Conservation (phyloP, 2,113 vertebrate genomes). For the Lepus timidus region DNA sequence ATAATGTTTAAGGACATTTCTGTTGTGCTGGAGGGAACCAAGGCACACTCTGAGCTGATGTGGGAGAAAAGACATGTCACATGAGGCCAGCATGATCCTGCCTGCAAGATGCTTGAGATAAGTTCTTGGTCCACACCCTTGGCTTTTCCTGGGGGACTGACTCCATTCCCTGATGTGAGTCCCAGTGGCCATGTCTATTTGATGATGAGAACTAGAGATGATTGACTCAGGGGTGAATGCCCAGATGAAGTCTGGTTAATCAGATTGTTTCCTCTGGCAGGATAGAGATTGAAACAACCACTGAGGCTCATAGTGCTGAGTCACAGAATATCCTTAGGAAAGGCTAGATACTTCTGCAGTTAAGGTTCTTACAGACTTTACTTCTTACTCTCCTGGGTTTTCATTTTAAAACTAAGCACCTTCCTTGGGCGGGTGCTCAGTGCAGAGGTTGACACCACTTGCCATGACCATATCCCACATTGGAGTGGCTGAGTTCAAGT, state of each 20-base stretch:
- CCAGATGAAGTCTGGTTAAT: background rate
- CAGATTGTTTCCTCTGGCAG: background rate
- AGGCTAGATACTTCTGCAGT: background rate
- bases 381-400: background rate
- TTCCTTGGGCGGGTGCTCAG: too few species aligned
- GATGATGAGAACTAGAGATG: background rate
- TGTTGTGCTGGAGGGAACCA: background rate
- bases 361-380: background rate
- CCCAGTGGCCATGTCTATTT: background rate
- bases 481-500: too few species aligned
- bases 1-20: background rate
- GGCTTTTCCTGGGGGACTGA: background rate
- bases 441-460: too few species aligned
- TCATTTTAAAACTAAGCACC: background rate
- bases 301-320: background rate
- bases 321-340: background rate
- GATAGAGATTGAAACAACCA: background rate
- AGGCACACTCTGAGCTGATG: background rate
- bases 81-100: accelerated
- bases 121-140: background rate
- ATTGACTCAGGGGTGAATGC: background rate
- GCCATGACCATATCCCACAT: too few species aligned
- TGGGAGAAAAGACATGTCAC: background rate
- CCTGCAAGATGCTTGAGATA: background rate
- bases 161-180: background rate